Percentiles rank a stretch among this genome's conserved stretches.
These are phyloP conservation scores for Pogonophryne albipinna DNA, from an alignment of 2,797 vertebrate species.

Conservation along the genomic window DNA sequence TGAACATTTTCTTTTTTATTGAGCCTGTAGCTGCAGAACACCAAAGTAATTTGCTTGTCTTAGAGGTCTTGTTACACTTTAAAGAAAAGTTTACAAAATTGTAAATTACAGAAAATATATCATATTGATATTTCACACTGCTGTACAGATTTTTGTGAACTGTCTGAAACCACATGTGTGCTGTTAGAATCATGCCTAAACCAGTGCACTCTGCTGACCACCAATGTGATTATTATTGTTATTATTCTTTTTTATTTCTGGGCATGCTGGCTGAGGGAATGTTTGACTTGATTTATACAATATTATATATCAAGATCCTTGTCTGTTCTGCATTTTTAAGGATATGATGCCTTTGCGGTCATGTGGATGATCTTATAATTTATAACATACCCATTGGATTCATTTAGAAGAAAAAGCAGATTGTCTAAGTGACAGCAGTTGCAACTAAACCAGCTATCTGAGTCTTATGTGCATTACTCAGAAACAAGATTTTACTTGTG, in stretches of 20 bases:
- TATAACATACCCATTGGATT: not conserved
- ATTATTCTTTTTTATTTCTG: conserved; percentile 43
- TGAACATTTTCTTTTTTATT: conserved; percentile 57
- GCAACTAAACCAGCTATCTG: conserved; percentile 20
- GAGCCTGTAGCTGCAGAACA: conserved; percentile 79
- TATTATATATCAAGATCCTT: conserved; percentile 36
- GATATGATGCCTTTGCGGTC: conserved; percentile 36
- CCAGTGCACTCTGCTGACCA: conserved; percentile 57
- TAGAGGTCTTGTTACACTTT: conserved; percentile 74
- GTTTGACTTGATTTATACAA: conserved; percentile 55
- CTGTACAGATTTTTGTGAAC: conserved; percentile 80
- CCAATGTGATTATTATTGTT: conserved; percentile 32
- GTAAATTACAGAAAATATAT: conserved; percentile 86
- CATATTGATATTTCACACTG: conserved; percentile 89
- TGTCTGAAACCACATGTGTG: conserved; percentile 71
- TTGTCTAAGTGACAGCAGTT: not conserved
- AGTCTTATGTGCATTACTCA: conserved; percentile 4
- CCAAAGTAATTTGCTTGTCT: conserved; percentile 86
- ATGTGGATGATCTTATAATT: conserved; percentile 18
- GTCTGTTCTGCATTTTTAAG: conserved; percentile 48
- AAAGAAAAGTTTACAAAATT: conserved; percentile 81
- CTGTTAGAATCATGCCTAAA: conserved; percentile 65
- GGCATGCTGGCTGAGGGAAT: conserved; percentile 70
- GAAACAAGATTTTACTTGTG: conserved; percentile 25
- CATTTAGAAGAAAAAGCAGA: conserved; percentile 16